phyloP scores from a whole-genome alignment of 2,797 vertebrate species.

The Sebastes hopkinsi region DNA sequence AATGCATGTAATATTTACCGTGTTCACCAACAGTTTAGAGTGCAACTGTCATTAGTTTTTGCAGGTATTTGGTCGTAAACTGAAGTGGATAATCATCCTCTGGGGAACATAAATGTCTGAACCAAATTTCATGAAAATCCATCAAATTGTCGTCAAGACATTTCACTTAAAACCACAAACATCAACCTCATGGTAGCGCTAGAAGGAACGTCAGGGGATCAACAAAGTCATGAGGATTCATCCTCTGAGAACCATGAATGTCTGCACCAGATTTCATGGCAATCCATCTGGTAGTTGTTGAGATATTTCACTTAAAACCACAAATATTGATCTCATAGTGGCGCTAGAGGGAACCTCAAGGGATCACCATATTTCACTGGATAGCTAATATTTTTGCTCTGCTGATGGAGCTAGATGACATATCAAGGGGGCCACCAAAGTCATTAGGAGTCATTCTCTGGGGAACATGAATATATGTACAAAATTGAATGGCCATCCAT shows the following conservation, averaged over 20 bases:
- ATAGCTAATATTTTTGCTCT: not conserved
- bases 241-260: not conserved
- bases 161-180: not conserved
- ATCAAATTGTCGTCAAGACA: not conserved
- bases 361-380: not conserved
- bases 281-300: not conserved
- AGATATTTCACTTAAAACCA: not conserved
- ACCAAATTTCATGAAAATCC: not conserved
- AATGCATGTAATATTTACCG: not conserved
- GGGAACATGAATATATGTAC: not conserved
- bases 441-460: not conserved
- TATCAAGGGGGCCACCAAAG: not conserved
- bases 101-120: not conserved
- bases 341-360: no score
- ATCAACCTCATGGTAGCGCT: no score
- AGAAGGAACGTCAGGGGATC: not conserved
- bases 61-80: not conserved
- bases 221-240: not conserved
- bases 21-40: not conserved
- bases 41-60: not conserved
- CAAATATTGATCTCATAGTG: not conserved
- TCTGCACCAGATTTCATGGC: not conserved
- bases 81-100: not conserved
- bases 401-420: not conserved
- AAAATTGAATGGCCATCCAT: no score